phyloP scores from a whole-genome alignment of 1,140 invertebrate species.

The Berghia stephanieae region DNA sequence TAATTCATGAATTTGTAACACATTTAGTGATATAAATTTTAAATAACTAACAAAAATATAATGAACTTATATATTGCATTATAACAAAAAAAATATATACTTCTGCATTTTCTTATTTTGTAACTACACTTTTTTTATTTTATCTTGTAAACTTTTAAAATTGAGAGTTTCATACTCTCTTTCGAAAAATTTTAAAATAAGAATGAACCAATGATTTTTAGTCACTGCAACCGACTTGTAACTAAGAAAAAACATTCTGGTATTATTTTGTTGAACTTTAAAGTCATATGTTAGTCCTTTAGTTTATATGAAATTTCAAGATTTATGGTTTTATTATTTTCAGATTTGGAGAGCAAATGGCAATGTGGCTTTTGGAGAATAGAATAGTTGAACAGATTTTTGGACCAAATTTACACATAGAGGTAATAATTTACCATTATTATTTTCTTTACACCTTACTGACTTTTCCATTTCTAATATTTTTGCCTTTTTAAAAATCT shows the following conservation, averaged over 20 bases:
- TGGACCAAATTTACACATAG: constrained; percentile 94
- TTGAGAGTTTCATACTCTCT: no score
- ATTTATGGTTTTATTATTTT: constrained; percentile 29
- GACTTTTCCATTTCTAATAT: neutral
- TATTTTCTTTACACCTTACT: neutral
- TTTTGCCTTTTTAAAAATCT: neutral
- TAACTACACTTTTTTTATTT: no score
- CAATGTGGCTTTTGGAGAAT: constrained; percentile 87
- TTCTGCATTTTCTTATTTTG: no score
- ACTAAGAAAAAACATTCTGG: neutral
- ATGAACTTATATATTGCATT: no score
- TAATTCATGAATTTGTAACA: no score
- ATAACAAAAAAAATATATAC: no score
- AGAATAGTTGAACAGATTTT: constrained; percentile 95
- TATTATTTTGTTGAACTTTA: neutral
- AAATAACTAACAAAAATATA: no score
- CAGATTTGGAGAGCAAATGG: constrained; percentile 80
- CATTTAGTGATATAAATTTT: no score
- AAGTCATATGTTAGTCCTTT: neutral
- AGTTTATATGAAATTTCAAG: neutral
- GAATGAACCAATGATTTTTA: neutral
- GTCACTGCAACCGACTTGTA: neutral
- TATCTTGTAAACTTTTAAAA: no score
- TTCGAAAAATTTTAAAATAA: neutral
- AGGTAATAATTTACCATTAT: constrained; percentile 70